These are phyloP conservation scores for Penaeus japonicus DNA, from an alignment of 1,140 invertebrate genomes.

Conservation along the genomic window DNA sequence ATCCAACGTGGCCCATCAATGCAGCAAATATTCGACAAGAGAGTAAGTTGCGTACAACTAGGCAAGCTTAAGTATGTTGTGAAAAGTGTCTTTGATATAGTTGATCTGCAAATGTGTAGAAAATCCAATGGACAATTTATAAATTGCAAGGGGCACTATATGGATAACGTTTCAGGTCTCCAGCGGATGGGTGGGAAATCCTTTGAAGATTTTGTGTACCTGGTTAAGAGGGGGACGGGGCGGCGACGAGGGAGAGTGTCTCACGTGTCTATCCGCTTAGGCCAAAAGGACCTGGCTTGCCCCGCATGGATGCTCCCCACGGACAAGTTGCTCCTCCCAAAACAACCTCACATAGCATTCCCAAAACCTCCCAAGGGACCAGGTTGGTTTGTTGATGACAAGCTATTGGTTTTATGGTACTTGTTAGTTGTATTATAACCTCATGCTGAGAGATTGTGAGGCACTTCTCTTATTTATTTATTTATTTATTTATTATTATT, in stretches of 20 bases:
- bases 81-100: background rate
- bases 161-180: conserved; percentile 51
- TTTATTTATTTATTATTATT: background rate
- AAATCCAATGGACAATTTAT: background rate
- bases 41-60: conserved; percentile 69
- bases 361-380: conserved; percentile 86
- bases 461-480: background rate
- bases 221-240: conserved; percentile 51
- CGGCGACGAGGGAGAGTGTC: conserved; percentile 48
- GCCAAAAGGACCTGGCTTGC: conserved; percentile 43
- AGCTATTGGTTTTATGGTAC: conserved; percentile 1
- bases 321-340: conserved; percentile 76
- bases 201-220: conserved; percentile 53
- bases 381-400: conserved; percentile 64
- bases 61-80: conserved; percentile 3
- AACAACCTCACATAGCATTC: conserved; percentile 81
- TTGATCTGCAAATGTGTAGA: background rate
- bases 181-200: conserved; percentile 53
- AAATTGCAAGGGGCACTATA: background rate
- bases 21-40: conserved; percentile 84
- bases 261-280: conserved; percentile 44
- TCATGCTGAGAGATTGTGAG: no score
- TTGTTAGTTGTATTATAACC: background rate
- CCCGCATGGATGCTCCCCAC: conserved; percentile 85
- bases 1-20: conserved; percentile 87